These are phyloP conservation scores for Drosophila formosana DNA, from an alignment of 2,888 invertebrate genomes.

Conservation along the genomic window DNA sequence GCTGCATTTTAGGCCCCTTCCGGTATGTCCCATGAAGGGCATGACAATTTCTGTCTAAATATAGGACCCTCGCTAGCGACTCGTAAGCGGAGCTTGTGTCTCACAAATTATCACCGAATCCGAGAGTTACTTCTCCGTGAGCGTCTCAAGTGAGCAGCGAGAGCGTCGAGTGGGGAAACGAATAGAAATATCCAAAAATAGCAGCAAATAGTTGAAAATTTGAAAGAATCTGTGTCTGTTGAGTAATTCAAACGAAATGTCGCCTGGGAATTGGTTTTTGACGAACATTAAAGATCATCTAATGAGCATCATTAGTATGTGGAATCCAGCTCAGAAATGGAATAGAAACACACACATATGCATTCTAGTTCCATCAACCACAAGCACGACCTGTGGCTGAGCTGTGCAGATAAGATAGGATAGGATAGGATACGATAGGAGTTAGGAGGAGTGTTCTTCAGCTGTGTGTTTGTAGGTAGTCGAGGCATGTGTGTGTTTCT, in stretches of 20 bases:
- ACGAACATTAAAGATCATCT: constrained; percentile 70
- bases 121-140: not conserved
- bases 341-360: not conserved
- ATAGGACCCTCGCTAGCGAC: constrained; percentile 45
- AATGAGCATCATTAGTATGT: constrained; percentile 77
- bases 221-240: constrained; percentile 47
- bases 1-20: constrained; percentile 1
- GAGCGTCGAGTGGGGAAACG: not conserved
- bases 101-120: constrained; percentile 54
- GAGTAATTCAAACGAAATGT: constrained; percentile 71
- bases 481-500: constrained; percentile 7
- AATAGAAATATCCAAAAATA: constrained; percentile 54
- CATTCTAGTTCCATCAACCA: constrained; percentile 35
- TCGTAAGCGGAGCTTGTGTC: constrained; percentile 51
- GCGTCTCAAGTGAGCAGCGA: constrained; percentile 32
- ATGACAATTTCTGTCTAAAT: constrained; percentile 52
- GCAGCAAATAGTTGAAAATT: constrained; percentile 57
- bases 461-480: constrained; percentile 19
- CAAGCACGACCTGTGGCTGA: constrained; percentile 51
- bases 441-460: constrained; percentile 3
- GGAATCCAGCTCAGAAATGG: constrained; percentile 24
- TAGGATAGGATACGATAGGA: constrained; percentile 43
- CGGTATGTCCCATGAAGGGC: constrained; percentile 5
- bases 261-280: constrained; percentile 51
- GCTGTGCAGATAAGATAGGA: too few species aligned